phyloP scores from a whole-genome alignment of 64 coral and sea anemone genomes.

The Dendronephthya gigantea region DNA sequence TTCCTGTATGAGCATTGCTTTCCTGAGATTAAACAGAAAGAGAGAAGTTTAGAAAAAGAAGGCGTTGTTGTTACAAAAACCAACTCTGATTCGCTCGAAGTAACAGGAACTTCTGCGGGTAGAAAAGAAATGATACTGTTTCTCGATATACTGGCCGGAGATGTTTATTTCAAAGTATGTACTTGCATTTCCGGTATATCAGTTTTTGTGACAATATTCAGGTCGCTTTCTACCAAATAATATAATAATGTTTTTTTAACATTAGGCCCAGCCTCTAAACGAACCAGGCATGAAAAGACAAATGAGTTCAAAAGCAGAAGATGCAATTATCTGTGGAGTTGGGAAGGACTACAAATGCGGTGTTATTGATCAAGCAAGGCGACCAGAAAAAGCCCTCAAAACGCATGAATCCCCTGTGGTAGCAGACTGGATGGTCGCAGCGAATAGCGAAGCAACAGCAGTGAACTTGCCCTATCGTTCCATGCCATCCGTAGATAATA shows the following conservation, averaged over 20 bases:
- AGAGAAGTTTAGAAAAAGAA: background rate
- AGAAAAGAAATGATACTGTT: background rate
- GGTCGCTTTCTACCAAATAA: background rate
- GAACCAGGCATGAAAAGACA: background rate
- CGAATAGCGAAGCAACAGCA: background rate
- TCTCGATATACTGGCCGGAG: background rate
- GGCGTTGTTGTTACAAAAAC: background rate
- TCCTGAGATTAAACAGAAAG: background rate
- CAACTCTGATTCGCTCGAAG: background rate
- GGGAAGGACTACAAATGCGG: background rate
- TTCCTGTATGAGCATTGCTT: background rate
- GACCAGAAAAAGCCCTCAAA: background rate
- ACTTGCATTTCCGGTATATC: too few species aligned
- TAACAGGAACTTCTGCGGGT: background rate
- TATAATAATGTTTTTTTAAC: background rate
- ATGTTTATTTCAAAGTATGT: background rate
- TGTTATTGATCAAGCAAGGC: background rate
- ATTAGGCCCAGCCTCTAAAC: background rate
- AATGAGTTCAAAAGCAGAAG: background rate
- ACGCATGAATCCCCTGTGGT: background rate
- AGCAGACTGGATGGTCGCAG: background rate
- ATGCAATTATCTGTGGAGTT: background rate
- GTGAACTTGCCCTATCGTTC: background rate
- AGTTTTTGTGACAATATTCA: background rate
- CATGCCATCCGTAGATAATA: background rate